Percentiles rank a stretch among this genome's conserved stretches.
phyloP scores from a whole-genome alignment of 2,888 invertebrate genomes.

The Cotesia congregata region DNA sequence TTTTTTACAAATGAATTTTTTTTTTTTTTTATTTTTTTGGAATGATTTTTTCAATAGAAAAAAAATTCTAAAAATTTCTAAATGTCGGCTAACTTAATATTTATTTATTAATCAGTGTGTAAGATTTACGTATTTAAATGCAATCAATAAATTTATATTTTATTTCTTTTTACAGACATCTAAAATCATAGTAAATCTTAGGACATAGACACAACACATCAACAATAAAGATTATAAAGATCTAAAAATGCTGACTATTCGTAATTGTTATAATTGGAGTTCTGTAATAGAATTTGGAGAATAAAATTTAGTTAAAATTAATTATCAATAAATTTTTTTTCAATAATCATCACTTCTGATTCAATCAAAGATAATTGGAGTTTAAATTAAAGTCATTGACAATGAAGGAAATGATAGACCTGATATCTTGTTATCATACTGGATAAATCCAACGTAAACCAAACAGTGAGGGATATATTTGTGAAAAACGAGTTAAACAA shows the following conservation, averaged over 20 bases:
- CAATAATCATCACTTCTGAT: neutral
- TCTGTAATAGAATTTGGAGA: neutral
- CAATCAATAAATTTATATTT: slow-evolving; percentile 1
- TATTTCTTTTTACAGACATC: slow-evolving; percentile 52
- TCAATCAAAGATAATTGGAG: neutral
- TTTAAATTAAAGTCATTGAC: neutral
- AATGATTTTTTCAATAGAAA: no score
- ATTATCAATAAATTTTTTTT: neutral
- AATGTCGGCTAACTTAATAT: no score
- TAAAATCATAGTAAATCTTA: slow-evolving; percentile 36
- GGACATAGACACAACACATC: slow-evolving; percentile 9
- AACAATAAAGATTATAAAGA: neutral
- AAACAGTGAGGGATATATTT: neutral
- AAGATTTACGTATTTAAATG: neutral
- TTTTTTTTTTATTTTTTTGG: no score
- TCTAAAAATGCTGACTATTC: neutral
- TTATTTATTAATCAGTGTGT: no score
- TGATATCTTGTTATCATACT: neutral
- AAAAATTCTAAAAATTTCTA: no score
- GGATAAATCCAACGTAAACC: slow-evolving; percentile 15
- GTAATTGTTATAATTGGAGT: neutral
- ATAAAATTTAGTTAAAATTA: neutral
- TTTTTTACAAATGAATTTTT: no score
- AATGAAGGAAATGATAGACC: slow-evolving; percentile 9
- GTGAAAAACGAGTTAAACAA: neutral